Conservation (phyloP, 2,797 vertebrate genomes). For the Benthosema pterotum region DNA sequence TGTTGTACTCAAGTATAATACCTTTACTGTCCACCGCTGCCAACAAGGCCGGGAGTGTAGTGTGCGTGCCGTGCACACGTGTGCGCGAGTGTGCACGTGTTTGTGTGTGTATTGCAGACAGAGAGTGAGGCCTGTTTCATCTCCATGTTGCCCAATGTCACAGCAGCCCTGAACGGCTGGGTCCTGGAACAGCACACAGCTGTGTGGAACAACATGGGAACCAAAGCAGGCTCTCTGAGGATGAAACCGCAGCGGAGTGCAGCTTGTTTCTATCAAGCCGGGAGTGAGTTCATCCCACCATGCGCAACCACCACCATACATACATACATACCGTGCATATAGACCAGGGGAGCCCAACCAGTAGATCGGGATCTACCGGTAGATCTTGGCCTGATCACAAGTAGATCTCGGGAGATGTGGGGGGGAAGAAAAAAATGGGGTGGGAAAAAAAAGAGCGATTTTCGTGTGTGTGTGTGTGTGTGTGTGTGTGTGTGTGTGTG, state of each 20-base stretch:
- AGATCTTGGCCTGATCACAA: no score
- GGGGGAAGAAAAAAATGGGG: no score
- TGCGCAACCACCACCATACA: slow-evolving; percentile 42
- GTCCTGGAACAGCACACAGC: slow-evolving; percentile 69
- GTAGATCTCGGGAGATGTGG: no score
- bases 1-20: no score
- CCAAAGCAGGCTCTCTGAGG: slow-evolving; percentile 63
- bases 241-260: slow-evolving; percentile 60
- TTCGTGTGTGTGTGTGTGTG: slow-evolving; percentile 6
- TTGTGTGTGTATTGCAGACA: slow-evolving; percentile 68
- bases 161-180: slow-evolving; percentile 52
- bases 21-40: no score
- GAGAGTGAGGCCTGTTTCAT: slow-evolving; percentile 72
- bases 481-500: slow-evolving; percentile 8
- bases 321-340: background rate
- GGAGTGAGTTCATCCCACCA: no score
- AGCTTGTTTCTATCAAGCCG: slow-evolving; percentile 74
- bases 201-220: slow-evolving; percentile 66
- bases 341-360: no score
- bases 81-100: slow-evolving; percentile 66
- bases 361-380: no score
- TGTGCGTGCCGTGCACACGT: slow-evolving; percentile 35
- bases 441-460: no score
- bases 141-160: slow-evolving; percentile 70
- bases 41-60: no score